phyloP scores from a whole-genome alignment of 2,888 invertebrate genomes.

The Lithodes maja region DNA sequence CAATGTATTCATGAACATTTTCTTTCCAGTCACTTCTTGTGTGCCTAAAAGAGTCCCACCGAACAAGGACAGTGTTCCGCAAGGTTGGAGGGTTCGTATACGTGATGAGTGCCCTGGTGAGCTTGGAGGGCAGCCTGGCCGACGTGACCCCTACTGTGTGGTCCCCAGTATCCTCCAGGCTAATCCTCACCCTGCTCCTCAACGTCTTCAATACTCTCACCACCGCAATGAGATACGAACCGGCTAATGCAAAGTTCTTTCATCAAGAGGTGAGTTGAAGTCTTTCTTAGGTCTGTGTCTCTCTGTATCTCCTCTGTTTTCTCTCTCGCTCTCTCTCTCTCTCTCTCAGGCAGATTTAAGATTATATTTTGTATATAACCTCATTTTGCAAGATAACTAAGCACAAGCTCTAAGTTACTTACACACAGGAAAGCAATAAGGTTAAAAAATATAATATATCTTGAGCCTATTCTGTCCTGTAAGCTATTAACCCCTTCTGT shows the following conservation, averaged over 20 bases:
- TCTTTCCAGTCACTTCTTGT: conserved; percentile 82
- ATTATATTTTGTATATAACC: too few species aligned
- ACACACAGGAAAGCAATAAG: too few species aligned
- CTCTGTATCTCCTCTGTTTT: too few species aligned
- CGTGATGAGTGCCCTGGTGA: conserved; percentile 94
- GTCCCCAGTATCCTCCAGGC: conserved; percentile 75
- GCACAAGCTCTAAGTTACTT: too few species aligned
- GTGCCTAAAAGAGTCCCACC: conserved; percentile 95
- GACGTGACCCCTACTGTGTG: conserved; percentile 76
- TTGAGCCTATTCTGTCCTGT: too few species aligned
- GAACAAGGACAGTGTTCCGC: conserved; percentile 96
- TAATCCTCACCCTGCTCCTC: conserved; percentile 86
- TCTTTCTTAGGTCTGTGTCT: too few species aligned
- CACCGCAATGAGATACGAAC: conserved; percentile 98
- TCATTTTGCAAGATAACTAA: too few species aligned
- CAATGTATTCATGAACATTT: not conserved
- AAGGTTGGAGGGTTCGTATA: conserved; percentile 99
- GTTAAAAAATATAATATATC: too few species aligned
- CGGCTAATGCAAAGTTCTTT: conserved; percentile 98
- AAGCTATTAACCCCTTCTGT: too few species aligned
- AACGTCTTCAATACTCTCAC: conserved; percentile 96
- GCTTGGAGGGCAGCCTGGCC: conserved; percentile 89
- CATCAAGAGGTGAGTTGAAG: conserved; percentile 86
- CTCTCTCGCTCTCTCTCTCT: too few species aligned
- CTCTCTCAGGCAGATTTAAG: too few species aligned